Evolutionary conservation across 2,888 invertebrate genomes (phyloP).

Genomic region (Rhagonycha lutea): DNA sequence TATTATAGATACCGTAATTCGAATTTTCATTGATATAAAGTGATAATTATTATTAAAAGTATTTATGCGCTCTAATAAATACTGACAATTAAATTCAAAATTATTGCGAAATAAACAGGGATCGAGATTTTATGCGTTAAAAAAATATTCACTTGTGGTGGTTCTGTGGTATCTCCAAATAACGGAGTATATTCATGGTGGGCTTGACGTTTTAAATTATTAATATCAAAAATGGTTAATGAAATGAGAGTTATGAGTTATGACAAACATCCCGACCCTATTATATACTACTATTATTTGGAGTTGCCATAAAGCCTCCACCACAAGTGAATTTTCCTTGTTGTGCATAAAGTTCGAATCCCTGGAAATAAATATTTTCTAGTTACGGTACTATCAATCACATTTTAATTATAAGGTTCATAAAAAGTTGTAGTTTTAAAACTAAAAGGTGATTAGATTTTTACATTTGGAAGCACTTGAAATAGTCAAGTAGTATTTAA

Average conservation of each 20-base stretch:
- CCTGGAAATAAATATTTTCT: not conserved
- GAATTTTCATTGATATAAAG: not conserved
- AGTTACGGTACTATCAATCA: not conserved
- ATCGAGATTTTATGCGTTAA: too few species aligned
- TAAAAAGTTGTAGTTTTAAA: not conserved
- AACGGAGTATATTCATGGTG: too few species aligned
- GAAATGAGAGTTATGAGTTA: too few species aligned
- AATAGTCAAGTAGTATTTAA: not conserved
- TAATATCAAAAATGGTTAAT: too few species aligned
- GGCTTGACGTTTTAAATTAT: too few species aligned
- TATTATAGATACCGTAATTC: not conserved
- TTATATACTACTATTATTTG: too few species aligned
- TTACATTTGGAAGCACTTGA: not conserved
- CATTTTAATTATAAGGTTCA: not conserved
- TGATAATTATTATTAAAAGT: not conserved
- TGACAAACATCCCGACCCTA: too few species aligned
- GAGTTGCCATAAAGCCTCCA: too few species aligned
- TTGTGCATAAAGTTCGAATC: too few species aligned
- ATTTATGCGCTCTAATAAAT: not conserved
- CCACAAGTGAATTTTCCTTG: too few species aligned
- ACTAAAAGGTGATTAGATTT: not conserved
- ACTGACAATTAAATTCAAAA: not conserved
- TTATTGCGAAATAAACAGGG: not conserved
- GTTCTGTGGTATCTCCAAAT: too few species aligned
- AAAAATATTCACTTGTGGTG: too few species aligned